Percentiles rank a stretch among this genome's conserved stretches.
phyloP scores from a whole-genome alignment of 2,113 vertebrate genomes.

The Genyomyrus donnyi region DNA sequence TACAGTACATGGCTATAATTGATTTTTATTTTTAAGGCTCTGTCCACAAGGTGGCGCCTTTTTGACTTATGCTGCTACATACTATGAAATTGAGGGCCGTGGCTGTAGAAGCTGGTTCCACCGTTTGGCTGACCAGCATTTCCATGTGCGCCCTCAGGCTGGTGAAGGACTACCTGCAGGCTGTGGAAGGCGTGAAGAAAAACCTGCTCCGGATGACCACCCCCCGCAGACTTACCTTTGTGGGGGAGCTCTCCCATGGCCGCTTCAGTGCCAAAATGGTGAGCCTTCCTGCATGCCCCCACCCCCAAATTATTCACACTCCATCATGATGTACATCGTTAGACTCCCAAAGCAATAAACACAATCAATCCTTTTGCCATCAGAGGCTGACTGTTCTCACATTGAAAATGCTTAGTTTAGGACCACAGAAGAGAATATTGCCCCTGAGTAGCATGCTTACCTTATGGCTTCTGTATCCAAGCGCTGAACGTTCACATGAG shows the following conservation, averaged over 20 bases:
- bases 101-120: background rate
- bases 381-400: background rate
- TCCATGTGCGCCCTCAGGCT: slow-evolving; percentile 50
- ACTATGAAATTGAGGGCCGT: background rate
- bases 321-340: background rate
- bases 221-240: slow-evolving; percentile 71
- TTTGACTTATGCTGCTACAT: background rate
- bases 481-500: background rate
- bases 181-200: slow-evolving; percentile 78
- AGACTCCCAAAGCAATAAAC: background rate
- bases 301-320: background rate
- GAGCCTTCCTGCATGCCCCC: slow-evolving; percentile 31
- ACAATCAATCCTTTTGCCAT: background rate
- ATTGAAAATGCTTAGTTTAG: background rate
- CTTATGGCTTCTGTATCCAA: background rate
- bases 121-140: background rate
- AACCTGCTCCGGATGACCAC: slow-evolving; percentile 75
- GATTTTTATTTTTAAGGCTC: background rate
- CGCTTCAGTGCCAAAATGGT: slow-evolving; percentile 96
- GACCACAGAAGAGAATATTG: background rate
- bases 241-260: slow-evolving; percentile 84
- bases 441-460: background rate
- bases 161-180: slow-evolving; percentile 83
- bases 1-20: background rate
- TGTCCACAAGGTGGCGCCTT: background rate